Evolutionary conservation across 2,888 invertebrate genomes (phyloP), one percentile per base, ranked within the genome.

Genomic region (Teinopalpus imperialis): DNA sequence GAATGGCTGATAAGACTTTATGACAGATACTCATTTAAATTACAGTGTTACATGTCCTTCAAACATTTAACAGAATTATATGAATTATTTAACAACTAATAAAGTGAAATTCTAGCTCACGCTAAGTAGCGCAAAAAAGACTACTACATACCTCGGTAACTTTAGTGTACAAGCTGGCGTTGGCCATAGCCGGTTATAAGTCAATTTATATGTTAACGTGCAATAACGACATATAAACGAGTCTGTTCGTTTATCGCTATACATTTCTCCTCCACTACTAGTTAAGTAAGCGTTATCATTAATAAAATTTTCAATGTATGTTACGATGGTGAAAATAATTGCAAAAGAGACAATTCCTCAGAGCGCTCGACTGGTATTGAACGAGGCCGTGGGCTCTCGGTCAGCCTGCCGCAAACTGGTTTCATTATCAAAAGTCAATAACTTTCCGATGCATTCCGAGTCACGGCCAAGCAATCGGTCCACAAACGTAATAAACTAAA

Each of bases 401-500:
- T 85, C 86, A 87, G 75, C 69, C 66, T 57, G 70, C 69, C 69
- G 65, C 74, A 83, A 87, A 88, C 87, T 76, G 82, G 87, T 88
- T 88, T 79, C 87, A 88, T 87, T 85, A 87, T 81, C 87, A 87
- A 87, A 86, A 87, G 87, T 88, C 87, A 88, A 88, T 88, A 88
- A 87, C 87, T 87, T 85, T 86, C 81, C 70, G 85, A 83, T 81
- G 81, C 83, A 82, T 81, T 76, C 70, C 73, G 68, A 86, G 82
- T 86, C 86, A 87, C 59, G 87, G 87, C 76, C 87, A 77, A 75
- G 70, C 68, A 64, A 65, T 59, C 66, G 70, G 68, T 65, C 65
- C 68, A 69, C 67, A 63, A 59, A 77, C 69, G 69, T 78, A 75
- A 79, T 66, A 65, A 66, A 62, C 61, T 59, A 65, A 64, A 60